Evolutionary conservation across 2,888 invertebrate species (phyloP).

Genomic region (Brenthis daphne): DNA sequence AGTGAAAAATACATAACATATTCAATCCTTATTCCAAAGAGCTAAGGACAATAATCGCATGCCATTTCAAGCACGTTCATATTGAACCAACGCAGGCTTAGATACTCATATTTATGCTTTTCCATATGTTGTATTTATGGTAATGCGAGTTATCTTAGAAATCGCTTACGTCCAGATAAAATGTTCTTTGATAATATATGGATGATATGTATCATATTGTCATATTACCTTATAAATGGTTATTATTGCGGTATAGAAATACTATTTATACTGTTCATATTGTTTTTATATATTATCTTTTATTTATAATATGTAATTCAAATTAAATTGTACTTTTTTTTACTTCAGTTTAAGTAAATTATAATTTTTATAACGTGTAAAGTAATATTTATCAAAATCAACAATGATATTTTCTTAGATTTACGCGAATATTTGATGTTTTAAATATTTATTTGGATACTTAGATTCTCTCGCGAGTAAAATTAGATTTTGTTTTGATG

Average conservation of each 20-base stretch:
- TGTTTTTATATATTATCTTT: too few relatives aligned
- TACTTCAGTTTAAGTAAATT: too few relatives aligned
- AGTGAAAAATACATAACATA: constrained; percentile 2
- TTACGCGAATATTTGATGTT: too few relatives aligned
- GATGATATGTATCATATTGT: constrained; percentile 25
- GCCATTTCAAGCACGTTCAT: constrained; percentile 18
- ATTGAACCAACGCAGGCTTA: constrained; percentile 39
- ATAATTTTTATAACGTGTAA: too few relatives aligned
- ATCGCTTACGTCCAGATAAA: constrained; percentile 39
- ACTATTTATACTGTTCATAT: neutral
- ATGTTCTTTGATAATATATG: constrained; percentile 34
- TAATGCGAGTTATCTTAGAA: constrained; percentile 40
- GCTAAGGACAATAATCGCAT: constrained; percentile 22
- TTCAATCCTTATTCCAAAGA: constrained; percentile 15
- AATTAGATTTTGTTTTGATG: too few relatives aligned
- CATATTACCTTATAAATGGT: constrained; percentile 22
- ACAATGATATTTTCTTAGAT: too few relatives aligned
- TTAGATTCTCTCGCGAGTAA: too few relatives aligned
- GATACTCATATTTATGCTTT: constrained; percentile 56
- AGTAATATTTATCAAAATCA: too few relatives aligned
- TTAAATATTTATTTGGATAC: too few relatives aligned
- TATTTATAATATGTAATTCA: too few relatives aligned
- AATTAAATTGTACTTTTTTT: too few relatives aligned
- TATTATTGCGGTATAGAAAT: neutral
- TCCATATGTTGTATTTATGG: constrained; percentile 52